Percentiles rank a stretch among this genome's conserved stretches.
These are phyloP conservation scores for Sebastes itinus DNA, from an alignment of 2,797 vertebrate species.

Conservation along the genomic window DNA sequence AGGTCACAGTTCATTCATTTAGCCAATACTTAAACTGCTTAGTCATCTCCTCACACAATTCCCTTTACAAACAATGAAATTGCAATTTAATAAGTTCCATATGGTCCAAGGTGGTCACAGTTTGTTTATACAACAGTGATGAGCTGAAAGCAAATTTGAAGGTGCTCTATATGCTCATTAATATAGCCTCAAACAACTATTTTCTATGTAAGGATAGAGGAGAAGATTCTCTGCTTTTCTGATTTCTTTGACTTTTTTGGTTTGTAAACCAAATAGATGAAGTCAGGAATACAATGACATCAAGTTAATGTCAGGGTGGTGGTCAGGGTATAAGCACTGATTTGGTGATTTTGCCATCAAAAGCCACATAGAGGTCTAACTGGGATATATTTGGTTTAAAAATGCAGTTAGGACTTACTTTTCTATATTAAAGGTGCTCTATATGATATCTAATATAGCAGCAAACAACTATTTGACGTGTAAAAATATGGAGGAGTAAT, in stretches of 20 bases:
- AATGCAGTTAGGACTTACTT: neutral
- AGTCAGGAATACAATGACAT: too few relatives aligned
- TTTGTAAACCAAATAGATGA: too few relatives aligned
- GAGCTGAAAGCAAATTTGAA: neutral
- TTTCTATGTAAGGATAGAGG: too few relatives aligned
- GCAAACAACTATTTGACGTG: too few relatives aligned
- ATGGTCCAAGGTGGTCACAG: neutral
- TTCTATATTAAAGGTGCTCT: neutral
- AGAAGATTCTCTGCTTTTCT: too few relatives aligned
- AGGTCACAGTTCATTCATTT: constrained; percentile 53
- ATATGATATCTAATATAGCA: too few relatives aligned
- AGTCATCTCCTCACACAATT: constrained; percentile 13
- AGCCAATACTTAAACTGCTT: constrained; percentile 22
- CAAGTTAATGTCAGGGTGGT: too few relatives aligned
- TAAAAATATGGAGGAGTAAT: too few relatives aligned
- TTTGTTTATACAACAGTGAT: neutral
- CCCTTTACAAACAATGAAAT: neutral
- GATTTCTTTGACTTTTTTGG: too few relatives aligned
- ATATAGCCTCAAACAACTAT: too few relatives aligned
- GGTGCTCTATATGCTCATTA: neutral
- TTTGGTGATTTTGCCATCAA: neutral
- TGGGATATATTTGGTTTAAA: neutral
- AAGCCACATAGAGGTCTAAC: neutral
- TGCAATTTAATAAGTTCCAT: neutral
- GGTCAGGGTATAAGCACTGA: neutral